Percentiles rank a stretch among this genome's conserved stretches.
These are phyloP conservation scores for Pionites leucogaster DNA, from an alignment of 2,113 vertebrate genomes.

Conservation along the genomic window DNA sequence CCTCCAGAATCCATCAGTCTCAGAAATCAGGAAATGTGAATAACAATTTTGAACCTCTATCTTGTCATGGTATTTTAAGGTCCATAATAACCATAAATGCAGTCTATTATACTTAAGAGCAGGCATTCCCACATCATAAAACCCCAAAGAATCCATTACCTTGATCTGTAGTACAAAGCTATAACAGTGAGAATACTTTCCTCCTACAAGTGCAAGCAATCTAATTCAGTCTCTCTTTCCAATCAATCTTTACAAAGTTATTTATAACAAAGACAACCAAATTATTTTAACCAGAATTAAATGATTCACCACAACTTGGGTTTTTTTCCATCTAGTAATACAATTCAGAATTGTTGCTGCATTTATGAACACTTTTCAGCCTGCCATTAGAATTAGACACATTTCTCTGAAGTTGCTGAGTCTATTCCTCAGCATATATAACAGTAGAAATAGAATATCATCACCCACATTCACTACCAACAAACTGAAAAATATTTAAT, in stretches of 20 bases:
- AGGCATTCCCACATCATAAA: neutral
- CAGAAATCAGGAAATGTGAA: neutral
- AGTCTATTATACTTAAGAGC: neutral
- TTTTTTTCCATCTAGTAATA: neutral
- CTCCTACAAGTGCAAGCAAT: neutral
- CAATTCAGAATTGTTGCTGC: neutral
- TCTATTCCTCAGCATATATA: neutral
- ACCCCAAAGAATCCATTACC: neutral
- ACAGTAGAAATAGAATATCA: neutral
- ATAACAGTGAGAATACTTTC: neutral
- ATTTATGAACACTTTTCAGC: neutral
- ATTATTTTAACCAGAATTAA: constrained; percentile 5
- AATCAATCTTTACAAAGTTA: neutral
- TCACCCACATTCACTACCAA: neutral
- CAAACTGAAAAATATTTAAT: neutral
- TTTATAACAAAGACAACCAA: constrained; percentile 1
- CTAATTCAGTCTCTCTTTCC: neutral
- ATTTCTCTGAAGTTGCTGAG: neutral
- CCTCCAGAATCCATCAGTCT: neutral
- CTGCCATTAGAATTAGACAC: neutral
- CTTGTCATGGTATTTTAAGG: neutral
- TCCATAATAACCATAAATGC: neutral
- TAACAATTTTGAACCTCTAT: neutral
- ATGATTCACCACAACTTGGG: neutral
- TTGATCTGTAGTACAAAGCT: neutral